Base-by-base conservation (phyloP, 1,140 invertebrate genomes). In the Drosophila burlai region DNA sequence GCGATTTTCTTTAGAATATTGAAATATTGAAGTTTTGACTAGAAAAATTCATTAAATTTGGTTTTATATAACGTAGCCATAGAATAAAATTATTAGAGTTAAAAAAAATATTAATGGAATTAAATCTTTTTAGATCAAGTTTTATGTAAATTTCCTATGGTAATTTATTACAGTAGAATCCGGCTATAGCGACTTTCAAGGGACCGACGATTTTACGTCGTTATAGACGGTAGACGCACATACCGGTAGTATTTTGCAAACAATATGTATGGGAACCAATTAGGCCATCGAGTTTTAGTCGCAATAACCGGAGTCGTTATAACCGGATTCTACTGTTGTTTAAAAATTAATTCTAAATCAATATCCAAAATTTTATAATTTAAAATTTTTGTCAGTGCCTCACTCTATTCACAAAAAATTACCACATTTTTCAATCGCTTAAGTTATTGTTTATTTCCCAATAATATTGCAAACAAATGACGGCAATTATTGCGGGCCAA, bases 401-500 rank as follows among this genome's bases (percentile, higher is more conserved):
- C 21, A 10, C 11, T 74, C 45, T 58, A 15, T 46, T 5, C 11
- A 11, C 15, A 21, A 24, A 55, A 36, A 26, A 21, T 40, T 42
- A 7, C 49, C 2, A 4, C n/a, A 38, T 29, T 61, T 77, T 65
- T 64, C 11, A 21, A 38, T 29, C n/a, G 43, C 5, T 16, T 46
- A 34, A 24, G 13, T 50, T 46, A 38, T 46, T 15, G 11, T 36
- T 68, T 66, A 62, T 57, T 49, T 45, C 0, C 2, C 16, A 43
- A 42, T 61, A 76, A 59, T 68, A 63, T 76, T 43, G 31, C 13
- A 45, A 61, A 69, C 75, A 62, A 77, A 68, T 45, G 16, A 16
- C 24, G 16, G 36, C 43, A 77, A 77, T 61, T 82, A 73, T 45
- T 11, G 21, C 5, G 18, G 16, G 3, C 36, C 50, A 34, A 60